Evolutionary conservation across 2,113 vertebrate species (phyloP).

Genomic region (Podarcis raffonei): DNA sequence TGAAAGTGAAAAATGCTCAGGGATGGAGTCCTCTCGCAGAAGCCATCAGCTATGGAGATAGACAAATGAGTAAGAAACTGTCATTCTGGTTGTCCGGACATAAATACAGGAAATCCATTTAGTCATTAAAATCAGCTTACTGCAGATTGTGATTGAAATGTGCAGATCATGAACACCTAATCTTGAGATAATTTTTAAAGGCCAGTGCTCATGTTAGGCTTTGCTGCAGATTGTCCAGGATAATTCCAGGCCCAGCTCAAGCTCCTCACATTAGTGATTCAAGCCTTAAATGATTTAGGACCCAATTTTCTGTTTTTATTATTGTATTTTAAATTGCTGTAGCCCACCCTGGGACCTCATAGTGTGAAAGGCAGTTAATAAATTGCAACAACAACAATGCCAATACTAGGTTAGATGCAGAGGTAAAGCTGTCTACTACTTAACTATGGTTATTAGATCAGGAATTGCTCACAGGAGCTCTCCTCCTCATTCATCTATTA

Average conservation of each 20-base stretch:
- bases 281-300: too few species aligned
- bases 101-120: neutral
- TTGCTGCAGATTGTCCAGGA: neutral
- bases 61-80: slow-evolving; percentile 95
- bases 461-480: neutral
- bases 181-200: neutral
- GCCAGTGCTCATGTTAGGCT: neutral
- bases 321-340: too few species aligned
- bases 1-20: slow-evolving; percentile 99
- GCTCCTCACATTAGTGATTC: too few species aligned
- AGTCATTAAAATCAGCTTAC: neutral
- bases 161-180: neutral
- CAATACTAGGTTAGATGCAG: neutral
- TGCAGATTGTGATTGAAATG: neutral
- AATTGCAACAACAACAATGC: too few species aligned
- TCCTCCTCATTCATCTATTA: neutral
- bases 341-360: too few species aligned
- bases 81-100: neutral
- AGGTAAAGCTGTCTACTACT: neutral
- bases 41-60: slow-evolving; percentile 99
- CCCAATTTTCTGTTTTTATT: too few species aligned
- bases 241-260: too few species aligned
- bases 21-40: slow-evolving; percentile 99
- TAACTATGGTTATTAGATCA: neutral
- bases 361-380: too few species aligned